Evolutionary conservation across 2,113 vertebrate species (phyloP).

Genomic region (Ardeotis arabs): DNA sequence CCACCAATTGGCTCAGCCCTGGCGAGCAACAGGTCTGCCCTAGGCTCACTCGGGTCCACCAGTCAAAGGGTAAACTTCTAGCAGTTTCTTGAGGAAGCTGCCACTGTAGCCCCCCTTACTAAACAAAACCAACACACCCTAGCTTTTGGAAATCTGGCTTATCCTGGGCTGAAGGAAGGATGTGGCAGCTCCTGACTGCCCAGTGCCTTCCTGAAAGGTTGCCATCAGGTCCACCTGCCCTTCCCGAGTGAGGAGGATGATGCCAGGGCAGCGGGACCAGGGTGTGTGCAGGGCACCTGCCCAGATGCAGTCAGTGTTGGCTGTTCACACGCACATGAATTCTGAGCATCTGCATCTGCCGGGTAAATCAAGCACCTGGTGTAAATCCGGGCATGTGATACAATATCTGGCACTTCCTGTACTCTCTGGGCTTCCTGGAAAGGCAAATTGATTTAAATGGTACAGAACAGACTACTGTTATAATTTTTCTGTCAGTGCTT

Average conservation of each 20-base stretch:
- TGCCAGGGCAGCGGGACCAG: not conserved
- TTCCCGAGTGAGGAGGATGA: not conserved
- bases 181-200: not conserved
- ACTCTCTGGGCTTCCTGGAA: not conserved
- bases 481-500: not conserved
- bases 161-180: not conserved
- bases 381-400: not conserved
- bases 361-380: not conserved
- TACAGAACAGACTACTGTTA: not conserved
- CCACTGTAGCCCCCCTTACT: too few species aligned
- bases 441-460: not conserved
- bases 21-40: too few species aligned
- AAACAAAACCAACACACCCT: too few species aligned
- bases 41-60: too few species aligned
- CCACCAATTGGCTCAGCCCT: too few species aligned
- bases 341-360: not conserved
- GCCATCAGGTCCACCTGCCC: not conserved
- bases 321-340: not conserved
- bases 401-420: not conserved
- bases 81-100: too few species aligned
- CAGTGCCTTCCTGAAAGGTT: not conserved
- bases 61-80: too few species aligned
- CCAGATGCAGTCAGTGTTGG: rapidly evolving
- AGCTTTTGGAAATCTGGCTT: not conserved
- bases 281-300: rapidly evolving